A percentile compares a stretch with the other conserved stretches of the same genome.
Conservation (phyloP, 2,113 vertebrate genomes). For the Centropristis striata region DNA sequence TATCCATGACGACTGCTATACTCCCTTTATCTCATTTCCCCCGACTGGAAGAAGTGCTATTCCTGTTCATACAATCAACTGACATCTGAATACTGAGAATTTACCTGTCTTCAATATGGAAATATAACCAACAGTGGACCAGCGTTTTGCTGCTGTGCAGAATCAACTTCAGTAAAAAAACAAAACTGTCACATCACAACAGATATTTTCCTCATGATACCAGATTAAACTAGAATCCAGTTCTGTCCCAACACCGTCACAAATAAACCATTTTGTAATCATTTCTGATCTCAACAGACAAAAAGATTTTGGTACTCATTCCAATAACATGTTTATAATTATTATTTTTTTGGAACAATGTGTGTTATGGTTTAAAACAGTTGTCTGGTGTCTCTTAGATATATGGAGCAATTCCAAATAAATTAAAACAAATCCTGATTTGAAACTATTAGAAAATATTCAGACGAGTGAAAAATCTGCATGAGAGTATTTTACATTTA, state of each 20-base stretch:
- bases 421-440: slow-evolving; percentile 6
- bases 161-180: slow-evolving; percentile 25
- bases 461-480: slow-evolving; percentile 12
- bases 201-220: slow-evolving; percentile 13
- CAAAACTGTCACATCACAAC: slow-evolving; percentile 32
- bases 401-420: neutral
- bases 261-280: slow-evolving; percentile 10
- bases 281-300: slow-evolving; percentile 8
- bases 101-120: slow-evolving; percentile 62
- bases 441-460: slow-evolving; percentile 21
- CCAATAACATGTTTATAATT: slow-evolving; percentile 28
- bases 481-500: slow-evolving; percentile 15
- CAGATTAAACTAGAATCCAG: slow-evolving; percentile 11
- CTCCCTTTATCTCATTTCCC: slow-evolving; percentile 55
- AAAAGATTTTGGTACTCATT: slow-evolving; percentile 9
- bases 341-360: neutral
- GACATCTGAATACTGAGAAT: slow-evolving; percentile 48
- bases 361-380: slow-evolving; percentile 4
- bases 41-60: slow-evolving; percentile 60
- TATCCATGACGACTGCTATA: slow-evolving; percentile 63
- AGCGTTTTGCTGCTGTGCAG: slow-evolving; percentile 40
- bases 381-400: slow-evolving; percentile 8
- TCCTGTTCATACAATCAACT: slow-evolving; percentile 46
- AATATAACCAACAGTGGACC: slow-evolving; percentile 45
- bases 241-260: neutral